Base-by-base conservation (phyloP, 2,113 vertebrate species). In the Rhodinocichla rosea region DNA sequence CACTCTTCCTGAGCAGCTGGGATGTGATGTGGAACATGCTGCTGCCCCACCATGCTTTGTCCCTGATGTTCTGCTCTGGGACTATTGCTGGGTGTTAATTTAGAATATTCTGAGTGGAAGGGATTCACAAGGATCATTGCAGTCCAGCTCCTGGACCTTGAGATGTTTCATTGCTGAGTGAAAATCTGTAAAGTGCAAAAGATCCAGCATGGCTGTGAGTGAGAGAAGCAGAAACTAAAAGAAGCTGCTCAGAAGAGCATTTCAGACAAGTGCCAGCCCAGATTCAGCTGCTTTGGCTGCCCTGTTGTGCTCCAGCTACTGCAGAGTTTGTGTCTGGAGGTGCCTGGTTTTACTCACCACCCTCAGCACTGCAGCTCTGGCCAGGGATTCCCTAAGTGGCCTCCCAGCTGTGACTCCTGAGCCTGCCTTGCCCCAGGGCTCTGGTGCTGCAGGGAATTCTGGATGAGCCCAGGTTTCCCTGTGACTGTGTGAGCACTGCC, bases 11-110 rank as follows among this genome's bases (percentile, higher is more conserved):
- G 1, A 71, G 4, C 33, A 80, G 19, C 57, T 42, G 22, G 19
- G 1, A 0, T 26, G 45, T 55, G 4, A 1, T 8, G 47, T 39
- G 57, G 59, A 65, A 59, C 16, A 6, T 0, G 1, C 15, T 76
- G 40, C 70, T 56, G 50, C n/a, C 71, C 47, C 63, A 4, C 3
- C 0, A 1, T 1, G 10, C 18, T 40, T 37, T 77, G 13, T 50
- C 42, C 30, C 42, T 4, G 7, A 7, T 53, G 19, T 47, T 74
- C 42, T 86, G 64, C 52, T 65, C 33, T 53, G 53, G 53, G 50
- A 21, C 32, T 13, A 0, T 32, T 75, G 33, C 71, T 75, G 70
- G 49, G 27, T 60, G 40, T 81, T 83, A 69, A 65, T 85, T 70
- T 44, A 33, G 64, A 83, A 33, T 49, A 83, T 70, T 42, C 42